Conservation (phyloP, 1,140 invertebrate genomes). For the Bombyx mandarina region DNA sequence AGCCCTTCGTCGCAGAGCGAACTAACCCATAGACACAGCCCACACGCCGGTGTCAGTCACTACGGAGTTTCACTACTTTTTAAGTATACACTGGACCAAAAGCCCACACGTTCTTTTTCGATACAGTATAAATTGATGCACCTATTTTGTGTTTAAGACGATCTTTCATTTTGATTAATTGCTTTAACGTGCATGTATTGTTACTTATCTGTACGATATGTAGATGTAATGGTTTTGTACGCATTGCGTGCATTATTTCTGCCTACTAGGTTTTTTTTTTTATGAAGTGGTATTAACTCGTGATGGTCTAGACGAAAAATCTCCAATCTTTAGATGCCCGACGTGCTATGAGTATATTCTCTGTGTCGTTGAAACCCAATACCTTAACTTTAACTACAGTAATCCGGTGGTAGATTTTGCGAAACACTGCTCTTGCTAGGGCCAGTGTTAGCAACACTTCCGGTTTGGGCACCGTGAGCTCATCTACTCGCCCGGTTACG, state of each 20-base stretch:
- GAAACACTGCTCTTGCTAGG: too few relatives aligned
- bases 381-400: too few relatives aligned
- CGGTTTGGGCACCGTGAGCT: too few relatives aligned
- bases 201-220: slow-evolving; percentile 45
- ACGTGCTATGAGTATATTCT: background rate
- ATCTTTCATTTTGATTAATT: slow-evolving; percentile 57
- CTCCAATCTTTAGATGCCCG: background rate
- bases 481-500: too few relatives aligned
- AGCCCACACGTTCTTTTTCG: slow-evolving; percentile 42
- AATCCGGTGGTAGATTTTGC: too few relatives aligned
- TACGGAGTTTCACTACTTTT: background rate
- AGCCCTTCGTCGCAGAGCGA: too few relatives aligned
- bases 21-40: too few relatives aligned
- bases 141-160: slow-evolving; percentile 41
- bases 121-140: slow-evolving; percentile 56
- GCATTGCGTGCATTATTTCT: background rate
- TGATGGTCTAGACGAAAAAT: background rate
- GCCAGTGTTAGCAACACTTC: too few relatives aligned
- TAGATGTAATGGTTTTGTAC: slow-evolving; percentile 32
- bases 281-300: background rate
- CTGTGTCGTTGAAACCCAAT: background rate
- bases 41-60: background rate
- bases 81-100: slow-evolving; percentile 1
- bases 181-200: slow-evolving; percentile 27
- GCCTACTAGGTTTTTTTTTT: background rate